These are phyloP conservation scores for Pyrocoelia pectoralis DNA, from an alignment of 2,888 invertebrate species.

Conservation along the genomic window DNA sequence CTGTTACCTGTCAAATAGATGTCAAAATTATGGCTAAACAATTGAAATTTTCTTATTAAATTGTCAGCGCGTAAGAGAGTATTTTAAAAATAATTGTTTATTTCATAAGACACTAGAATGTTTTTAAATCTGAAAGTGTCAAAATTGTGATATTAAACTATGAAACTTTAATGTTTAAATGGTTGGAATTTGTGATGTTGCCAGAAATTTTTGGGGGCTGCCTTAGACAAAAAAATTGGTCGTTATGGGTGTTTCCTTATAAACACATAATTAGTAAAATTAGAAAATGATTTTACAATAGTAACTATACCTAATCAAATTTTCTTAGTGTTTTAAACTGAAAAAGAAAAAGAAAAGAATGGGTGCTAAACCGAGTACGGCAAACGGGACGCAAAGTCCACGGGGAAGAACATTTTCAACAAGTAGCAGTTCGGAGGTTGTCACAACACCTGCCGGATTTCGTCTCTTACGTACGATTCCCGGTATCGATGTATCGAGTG, in stretches of 20 bases:
- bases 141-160: constrained; percentile 31
- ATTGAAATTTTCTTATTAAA: constrained; percentile 41
- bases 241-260: constrained; percentile 22
- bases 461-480: constrained; percentile 75
- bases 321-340: constrained; percentile 41
- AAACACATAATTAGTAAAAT: constrained; percentile 48
- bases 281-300: constrained; percentile 15
- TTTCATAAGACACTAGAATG: constrained; percentile 15
- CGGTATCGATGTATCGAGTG: constrained; percentile 76
- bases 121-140: constrained; percentile 23
- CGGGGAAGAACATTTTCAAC: constrained; percentile 78
- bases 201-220: constrained; percentile 61
- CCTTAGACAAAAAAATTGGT: constrained; percentile 52
- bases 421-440: constrained; percentile 73
- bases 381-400: constrained; percentile 77
- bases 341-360: constrained; percentile 56
- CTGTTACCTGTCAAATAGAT: constrained; percentile 44
- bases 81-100: constrained; percentile 6
- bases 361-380: constrained; percentile 86
- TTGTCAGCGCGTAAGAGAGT: constrained; percentile 12
- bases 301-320: neutral
- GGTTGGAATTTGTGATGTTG: constrained; percentile 59
- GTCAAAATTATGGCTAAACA: constrained; percentile 37
- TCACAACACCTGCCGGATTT: constrained; percentile 69
- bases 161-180: constrained; percentile 14